Percentiles rank a stretch among this genome's conserved stretches.
These are phyloP conservation scores for Beroe ovata DNA, from an alignment of 37 sponge, comb jelly and placozoan genomes.

Conservation along the genomic window DNA sequence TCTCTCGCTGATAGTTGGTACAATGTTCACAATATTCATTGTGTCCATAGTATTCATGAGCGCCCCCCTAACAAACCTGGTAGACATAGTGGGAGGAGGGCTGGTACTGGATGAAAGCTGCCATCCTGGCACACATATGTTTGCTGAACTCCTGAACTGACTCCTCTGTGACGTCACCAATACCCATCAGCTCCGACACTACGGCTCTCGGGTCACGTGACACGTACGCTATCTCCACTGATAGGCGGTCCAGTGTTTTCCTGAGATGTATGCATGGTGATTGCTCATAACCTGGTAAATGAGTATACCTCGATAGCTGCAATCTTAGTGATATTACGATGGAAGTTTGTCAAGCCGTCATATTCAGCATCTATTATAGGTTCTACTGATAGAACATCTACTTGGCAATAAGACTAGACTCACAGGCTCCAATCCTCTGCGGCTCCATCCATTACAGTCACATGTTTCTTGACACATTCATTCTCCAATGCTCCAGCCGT, in stretches of 20 bases:
- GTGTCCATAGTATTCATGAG: too few species aligned
- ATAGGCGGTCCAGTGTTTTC: neutral
- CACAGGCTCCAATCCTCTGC: conserved; percentile 46
- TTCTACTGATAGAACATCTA: too few species aligned
- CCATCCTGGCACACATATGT: conserved; percentile 49
- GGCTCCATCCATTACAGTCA: conserved; percentile 12
- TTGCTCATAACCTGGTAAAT: too few species aligned
- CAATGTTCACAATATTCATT: too few species aligned
- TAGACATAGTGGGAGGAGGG: conserved; percentile 29
- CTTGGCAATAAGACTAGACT: neutral
- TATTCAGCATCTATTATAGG: too few species aligned
- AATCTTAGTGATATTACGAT: too few species aligned
- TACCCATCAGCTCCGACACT: neutral
- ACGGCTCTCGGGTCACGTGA: conserved; percentile 33
- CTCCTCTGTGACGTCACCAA: conserved; percentile 32
- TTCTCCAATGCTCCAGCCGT: conserved; percentile 4
- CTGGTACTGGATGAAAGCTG: neutral
- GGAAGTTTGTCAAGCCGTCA: too few species aligned
- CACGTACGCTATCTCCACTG: conserved; percentile 33
- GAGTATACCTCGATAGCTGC: too few species aligned
- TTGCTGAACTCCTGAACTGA: conserved; percentile 7
- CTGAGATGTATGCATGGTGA: neutral
- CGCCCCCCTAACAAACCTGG: conserved; percentile 3
- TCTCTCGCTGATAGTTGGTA: too few species aligned
- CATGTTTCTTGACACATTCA: conserved; percentile 40